Conservation (phyloP, 2,888 invertebrate genomes). For the Phymatocera aterrima region DNA sequence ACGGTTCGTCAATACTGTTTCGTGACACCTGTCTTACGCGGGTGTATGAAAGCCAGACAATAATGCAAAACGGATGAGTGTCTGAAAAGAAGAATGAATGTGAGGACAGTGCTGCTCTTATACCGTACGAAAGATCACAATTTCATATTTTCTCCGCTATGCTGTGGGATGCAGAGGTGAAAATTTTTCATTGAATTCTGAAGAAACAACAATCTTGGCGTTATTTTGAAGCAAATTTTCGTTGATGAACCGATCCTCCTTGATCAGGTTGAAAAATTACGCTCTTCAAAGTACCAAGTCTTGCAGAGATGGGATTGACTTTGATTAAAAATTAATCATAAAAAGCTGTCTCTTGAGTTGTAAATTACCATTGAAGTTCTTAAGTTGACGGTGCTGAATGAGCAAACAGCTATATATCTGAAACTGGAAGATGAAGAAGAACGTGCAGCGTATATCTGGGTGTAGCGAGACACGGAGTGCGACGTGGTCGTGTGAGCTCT, state of each 20-base stretch:
- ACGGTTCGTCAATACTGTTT: background rate
- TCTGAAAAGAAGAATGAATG: background rate
- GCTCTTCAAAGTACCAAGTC: no score
- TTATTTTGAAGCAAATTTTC: background rate
- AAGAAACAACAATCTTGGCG: background rate
- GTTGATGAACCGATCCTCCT: background rate
- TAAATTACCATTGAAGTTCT: no score
- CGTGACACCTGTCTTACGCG: background rate
- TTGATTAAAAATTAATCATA: no score
- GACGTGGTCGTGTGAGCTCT: background rate
- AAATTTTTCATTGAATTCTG: no score
- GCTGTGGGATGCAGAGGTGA: no score
- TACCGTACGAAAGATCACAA: no score
- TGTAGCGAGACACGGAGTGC: background rate
- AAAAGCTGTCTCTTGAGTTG: no score
- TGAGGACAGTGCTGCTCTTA: background rate
- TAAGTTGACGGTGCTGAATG: no score
- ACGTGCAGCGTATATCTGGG: background rate
- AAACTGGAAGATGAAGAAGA: background rate
- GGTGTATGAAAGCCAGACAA: background rate
- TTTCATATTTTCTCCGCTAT: no score
- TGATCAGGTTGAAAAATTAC: background rate
- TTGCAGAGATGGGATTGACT: no score
- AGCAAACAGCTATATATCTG: no score
- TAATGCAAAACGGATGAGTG: background rate